Conservation (phyloP, 2,113 vertebrate species). For the crab-eating macaque (Macaca fascicularis) region T2T-MFA8v1.1 NC_088394.1:1297501-1298000, state of each 20-base stretch:
- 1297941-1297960: neutral
- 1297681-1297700: neutral
- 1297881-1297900: neutral
- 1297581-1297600: neutral
- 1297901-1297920: neutral
- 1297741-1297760: neutral
- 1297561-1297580: too few species aligned
- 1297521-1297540: neutral
- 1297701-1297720: too few species aligned
- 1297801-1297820: rapidly evolving
- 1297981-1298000: neutral
- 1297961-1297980: neutral
- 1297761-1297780: neutral
- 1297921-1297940: neutral
- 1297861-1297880: neutral
- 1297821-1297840: too few species aligned
- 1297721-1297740: neutral
- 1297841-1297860: neutral
- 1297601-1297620: neutral
- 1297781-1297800: rapidly evolving
- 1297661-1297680: neutral
- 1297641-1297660: neutral
- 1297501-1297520: neutral
- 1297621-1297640: neutral
- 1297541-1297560: too few species aligned